Conservation (phyloP, 2,797 vertebrate genomes). For the Periophthalmus magnuspinnatus region DNA sequence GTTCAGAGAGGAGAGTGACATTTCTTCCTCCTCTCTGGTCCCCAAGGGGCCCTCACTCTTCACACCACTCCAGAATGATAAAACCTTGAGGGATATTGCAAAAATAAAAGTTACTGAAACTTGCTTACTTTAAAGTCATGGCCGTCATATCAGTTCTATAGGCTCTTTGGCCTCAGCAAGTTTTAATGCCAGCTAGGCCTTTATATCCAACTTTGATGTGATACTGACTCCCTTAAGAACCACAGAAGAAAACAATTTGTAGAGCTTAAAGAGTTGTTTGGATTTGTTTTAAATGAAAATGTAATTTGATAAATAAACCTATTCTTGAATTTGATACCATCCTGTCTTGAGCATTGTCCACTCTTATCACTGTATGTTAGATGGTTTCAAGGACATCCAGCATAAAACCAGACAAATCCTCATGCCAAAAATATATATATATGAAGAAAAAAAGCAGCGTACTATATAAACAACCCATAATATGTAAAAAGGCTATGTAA, state of each 20-base stretch:
- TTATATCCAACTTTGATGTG: no score
- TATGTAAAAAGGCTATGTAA: no score
- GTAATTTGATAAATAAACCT: no score
- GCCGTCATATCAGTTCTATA: background rate
- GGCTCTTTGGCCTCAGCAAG: background rate
- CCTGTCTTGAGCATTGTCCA: no score
- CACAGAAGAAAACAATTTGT: background rate
- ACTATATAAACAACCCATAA: no score
- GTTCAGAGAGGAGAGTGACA: conserved; percentile 45
- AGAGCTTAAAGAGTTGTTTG: background rate
- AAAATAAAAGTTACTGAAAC: conserved; percentile 1
- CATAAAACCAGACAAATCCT: background rate
- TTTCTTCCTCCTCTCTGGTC: conserved; percentile 39
- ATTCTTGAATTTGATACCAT: no score
- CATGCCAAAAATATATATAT: background rate
- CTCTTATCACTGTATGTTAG: background rate
- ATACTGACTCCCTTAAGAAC: background rate
- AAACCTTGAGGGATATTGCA: background rate
- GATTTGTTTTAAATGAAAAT: no score
- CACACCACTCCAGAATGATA: conserved; percentile 22
- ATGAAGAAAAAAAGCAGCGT: background rate
- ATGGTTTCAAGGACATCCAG: background rate
- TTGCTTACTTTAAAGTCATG: background rate
- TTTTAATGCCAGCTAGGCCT: no score
- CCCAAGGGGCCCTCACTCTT: conserved; percentile 25